Evolutionary conservation across 1,140 invertebrate genomes (phyloP).

Genomic region (Cotesia typhae): DNA sequence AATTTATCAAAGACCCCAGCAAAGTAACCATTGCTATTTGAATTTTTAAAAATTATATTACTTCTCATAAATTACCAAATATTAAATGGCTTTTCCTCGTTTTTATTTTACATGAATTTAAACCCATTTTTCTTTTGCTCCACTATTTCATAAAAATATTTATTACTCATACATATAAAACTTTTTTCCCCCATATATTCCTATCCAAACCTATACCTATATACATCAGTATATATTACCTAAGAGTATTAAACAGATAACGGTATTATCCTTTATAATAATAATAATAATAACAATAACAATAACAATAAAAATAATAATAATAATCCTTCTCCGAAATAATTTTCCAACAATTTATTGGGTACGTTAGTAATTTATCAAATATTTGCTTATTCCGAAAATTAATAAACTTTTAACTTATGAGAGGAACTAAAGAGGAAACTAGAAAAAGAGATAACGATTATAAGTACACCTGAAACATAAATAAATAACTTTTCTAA

Average conservation of each 20-base stretch:
- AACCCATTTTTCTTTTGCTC: not conserved
- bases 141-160: not conserved
- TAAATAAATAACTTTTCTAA: conserved; percentile 20
- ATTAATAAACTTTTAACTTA: not conserved
- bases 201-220: too few species aligned
- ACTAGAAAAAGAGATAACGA: not conserved
- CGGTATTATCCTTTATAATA: too few species aligned
- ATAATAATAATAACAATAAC: too few species aligned
- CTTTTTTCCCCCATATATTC: too few species aligned
- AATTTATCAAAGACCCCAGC: conserved; percentile 12
- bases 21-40: not conserved
- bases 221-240: too few species aligned
- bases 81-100: not conserved
- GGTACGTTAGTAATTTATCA: too few species aligned
- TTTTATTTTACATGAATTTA: too few species aligned
- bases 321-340: not conserved
- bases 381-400: too few species aligned
- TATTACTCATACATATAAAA: not conserved
- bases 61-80: conserved; percentile 6
- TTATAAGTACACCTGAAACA: conserved; percentile 18
- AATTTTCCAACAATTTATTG: too few species aligned
- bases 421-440: not conserved
- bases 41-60: conserved; percentile 5
- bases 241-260: too few species aligned
- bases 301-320: not conserved